phyloP scores from a whole-genome alignment of 2,797 vertebrate species.

The Acanthiza pusilla region DNA sequence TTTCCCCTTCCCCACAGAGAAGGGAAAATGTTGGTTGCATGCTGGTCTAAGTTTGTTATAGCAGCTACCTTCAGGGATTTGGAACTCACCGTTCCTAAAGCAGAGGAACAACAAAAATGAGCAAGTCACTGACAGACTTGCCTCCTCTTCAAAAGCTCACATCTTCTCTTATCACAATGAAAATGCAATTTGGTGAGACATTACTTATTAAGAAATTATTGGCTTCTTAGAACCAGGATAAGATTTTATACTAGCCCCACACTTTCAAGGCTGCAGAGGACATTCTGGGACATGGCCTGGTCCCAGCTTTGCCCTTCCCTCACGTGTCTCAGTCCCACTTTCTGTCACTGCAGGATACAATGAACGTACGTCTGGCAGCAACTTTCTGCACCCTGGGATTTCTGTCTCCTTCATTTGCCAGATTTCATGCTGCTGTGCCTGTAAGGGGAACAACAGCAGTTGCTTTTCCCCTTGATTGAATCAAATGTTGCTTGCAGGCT shows the following conservation, averaged over 20 bases:
- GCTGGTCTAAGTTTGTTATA: not conserved
- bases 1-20: not conserved
- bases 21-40: not conserved
- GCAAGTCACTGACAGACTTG: not conserved
- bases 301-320: not conserved
- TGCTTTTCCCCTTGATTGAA: not conserved
- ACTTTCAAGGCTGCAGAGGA: not conserved
- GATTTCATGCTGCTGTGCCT: not conserved
- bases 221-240: not conserved
- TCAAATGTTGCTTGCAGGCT: not conserved
- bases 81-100: not conserved
- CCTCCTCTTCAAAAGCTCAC: not conserved
- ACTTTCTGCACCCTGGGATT: not conserved
- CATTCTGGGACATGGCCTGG: not conserved
- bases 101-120: not conserved
- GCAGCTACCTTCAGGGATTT: not conserved
- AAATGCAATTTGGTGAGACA: not conserved
- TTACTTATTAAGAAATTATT: not conserved
- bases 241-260: not conserved
- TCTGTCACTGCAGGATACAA: not conserved
- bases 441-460: not conserved
- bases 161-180: not conserved
- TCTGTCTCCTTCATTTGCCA: not conserved
- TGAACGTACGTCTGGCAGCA: accelerated
- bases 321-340: not conserved